These are phyloP conservation scores for Loxodonta africana DNA, from an alignment of 2,113 vertebrate species.

Conservation along the genomic window DNA sequence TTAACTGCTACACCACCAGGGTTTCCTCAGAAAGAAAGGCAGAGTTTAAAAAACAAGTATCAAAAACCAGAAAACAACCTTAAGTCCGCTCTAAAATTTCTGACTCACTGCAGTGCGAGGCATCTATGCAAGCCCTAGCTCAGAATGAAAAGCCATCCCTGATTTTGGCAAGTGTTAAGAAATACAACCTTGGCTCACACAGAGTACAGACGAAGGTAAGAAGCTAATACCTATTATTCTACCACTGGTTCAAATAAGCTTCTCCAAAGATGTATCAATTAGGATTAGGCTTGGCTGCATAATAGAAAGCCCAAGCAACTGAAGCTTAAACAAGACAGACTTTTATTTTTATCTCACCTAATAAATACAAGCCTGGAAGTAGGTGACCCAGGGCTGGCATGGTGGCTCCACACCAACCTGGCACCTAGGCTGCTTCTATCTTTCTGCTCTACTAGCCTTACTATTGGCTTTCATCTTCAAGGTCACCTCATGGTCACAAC, in stretches of 20 bases:
- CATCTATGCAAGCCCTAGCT: constrained; percentile 51
- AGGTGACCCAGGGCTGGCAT: background rate
- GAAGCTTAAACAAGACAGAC: background rate
- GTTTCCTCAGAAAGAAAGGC: background rate
- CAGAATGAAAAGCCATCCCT: constrained; percentile 35
- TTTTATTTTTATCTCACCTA: background rate
- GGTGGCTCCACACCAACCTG: background rate
- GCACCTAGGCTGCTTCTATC: background rate
- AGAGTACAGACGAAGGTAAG: background rate
- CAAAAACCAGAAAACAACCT: background rate
- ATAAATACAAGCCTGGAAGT: background rate
- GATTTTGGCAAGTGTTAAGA: constrained; percentile 65
- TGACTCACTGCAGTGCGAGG: constrained; percentile 18
- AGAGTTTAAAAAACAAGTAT: background rate
- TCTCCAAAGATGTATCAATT: constrained; percentile 20
- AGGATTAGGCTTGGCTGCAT: constrained; percentile 1
- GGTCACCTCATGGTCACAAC: constrained; percentile 15
- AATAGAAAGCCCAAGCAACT: background rate
- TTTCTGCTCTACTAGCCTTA: background rate
- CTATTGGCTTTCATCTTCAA: background rate
- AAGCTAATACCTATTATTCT: constrained; percentile 59
- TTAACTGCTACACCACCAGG: too few species aligned
- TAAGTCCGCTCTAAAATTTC: constrained; percentile 28
- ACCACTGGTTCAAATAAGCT: constrained; percentile 8
- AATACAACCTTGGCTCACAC: constrained; percentile 15